Base-by-base conservation (phyloP, 2,113 vertebrate genomes). In the Bostrychus sinensis region DNA sequence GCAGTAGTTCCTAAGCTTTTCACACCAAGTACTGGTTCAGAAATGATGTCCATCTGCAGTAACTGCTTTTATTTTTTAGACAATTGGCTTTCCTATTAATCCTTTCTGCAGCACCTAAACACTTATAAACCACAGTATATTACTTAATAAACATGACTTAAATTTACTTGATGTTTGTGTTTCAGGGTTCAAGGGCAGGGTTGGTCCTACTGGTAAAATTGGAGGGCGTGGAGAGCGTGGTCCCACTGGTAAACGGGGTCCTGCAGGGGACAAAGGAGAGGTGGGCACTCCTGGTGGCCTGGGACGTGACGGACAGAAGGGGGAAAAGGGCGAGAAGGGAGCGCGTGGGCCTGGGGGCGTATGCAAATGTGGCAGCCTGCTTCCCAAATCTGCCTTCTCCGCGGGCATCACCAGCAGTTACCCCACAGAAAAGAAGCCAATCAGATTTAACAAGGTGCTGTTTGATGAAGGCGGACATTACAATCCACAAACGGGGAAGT, bases 381-480 rank as follows among this genome's bases (percentile, higher is more conserved):
- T 95, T 64, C 94, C 95, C 55, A 98, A 96, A 79, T 95, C 95
- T 2, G 97, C 97, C 71, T 99, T 99, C 86, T 98, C 96, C 16
- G 96, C 93, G 19, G 95, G 96, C 65, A 98, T 98, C 89, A 98
- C 97, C 41, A 98, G 94, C 19, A 98, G 96, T 88, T 98, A 97
- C 87, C 97, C 97, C 1, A 75, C 91, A 51, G 97, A 98, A 85
- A 92, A 94, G 65, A 45, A 81, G 1, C 96, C 96, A 8, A 99
- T 99, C 23, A 80, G 94, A 69, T 99, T 99, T 88, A 97, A 99
- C 79, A 98, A 99, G 91, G 90, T 98, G 23, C 93, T 99, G 25
- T 95, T 97, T 74, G 93, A 98, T 0, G 96, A 98, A 81, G 97
- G 95, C 0, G 93, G 91, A 11, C 95, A 99, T 74, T 99, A 99